A percentile compares a stretch with the other conserved stretches of the same genome.
Conservation (phyloP, 2,888 invertebrate genomes). For the Machimus atricapillus region DNA sequence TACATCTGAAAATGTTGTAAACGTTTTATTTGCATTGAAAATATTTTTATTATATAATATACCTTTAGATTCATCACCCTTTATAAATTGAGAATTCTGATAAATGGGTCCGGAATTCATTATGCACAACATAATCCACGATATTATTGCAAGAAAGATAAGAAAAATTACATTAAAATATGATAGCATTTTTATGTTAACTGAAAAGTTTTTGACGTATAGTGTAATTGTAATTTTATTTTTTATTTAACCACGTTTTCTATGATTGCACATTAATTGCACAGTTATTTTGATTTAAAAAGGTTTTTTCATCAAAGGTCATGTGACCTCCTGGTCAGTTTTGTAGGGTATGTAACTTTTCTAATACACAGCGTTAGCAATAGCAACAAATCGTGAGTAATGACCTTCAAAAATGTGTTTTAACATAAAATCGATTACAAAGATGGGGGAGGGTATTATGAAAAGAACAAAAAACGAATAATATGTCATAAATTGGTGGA, state of each 20-base stretch:
- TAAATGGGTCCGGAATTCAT: neutral
- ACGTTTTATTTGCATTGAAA: neutral
- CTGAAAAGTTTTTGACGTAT: neutral
- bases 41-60: neutral
- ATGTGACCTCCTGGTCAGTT: no score
- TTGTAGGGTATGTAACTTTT: no score
- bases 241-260: neutral
- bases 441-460: no score
- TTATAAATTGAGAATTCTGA: neutral
- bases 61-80: neutral
- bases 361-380: no score
- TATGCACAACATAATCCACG: slow-evolving; percentile 2
- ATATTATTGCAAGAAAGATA: neutral
- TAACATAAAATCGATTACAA: no score
- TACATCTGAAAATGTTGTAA: neutral
- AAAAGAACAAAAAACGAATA: no score
- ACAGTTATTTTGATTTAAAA: no score
- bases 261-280: neutral
- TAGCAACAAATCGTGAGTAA: no score
- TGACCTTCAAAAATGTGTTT: no score
- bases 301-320: no score
- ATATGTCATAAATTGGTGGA: no score
- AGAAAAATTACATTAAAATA: slow-evolving; percentile 16
- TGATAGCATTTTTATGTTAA: neutral
- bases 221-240: neutral